Conservation (phyloP, 2,888 invertebrate species). For the Formica aserva region DNA sequence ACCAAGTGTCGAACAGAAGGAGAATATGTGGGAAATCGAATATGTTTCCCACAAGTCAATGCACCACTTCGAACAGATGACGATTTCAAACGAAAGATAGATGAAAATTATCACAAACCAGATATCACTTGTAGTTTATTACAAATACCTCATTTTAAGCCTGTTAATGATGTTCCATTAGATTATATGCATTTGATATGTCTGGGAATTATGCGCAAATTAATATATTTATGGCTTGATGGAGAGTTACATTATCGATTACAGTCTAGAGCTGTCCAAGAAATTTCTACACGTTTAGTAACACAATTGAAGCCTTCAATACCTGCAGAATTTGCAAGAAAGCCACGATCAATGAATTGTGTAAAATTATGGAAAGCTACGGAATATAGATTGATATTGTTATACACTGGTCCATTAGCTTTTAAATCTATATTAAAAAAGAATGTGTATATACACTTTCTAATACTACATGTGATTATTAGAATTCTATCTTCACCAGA, state of each 20-base stretch:
- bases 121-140: neutral
- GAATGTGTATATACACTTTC: too few species aligned
- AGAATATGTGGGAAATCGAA: neutral
- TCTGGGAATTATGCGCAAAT: neutral
- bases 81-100: neutral
- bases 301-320: constrained; percentile 8
- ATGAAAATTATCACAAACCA: neutral
- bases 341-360: constrained; percentile 7
- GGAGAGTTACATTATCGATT: constrained; percentile 1
- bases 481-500: too few species aligned
- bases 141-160: neutral
- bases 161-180: constrained; percentile 6
- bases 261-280: neutral
- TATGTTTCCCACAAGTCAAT: neutral
- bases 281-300: constrained; percentile 11
- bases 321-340: constrained; percentile 21
- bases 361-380: constrained; percentile 28
- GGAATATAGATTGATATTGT: constrained; percentile 1
- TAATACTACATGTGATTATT: too few species aligned
- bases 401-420: constrained; percentile 7
- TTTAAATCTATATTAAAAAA: constrained; percentile 8
- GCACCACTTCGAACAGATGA: constrained; percentile 1
- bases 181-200: constrained; percentile 15
- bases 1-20: constrained; percentile 14
- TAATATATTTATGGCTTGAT: neutral